Evolutionary conservation across 1,140 invertebrate species (phyloP), one percentile per base, ranked within the genome.

Genomic region (Physella acuta): DNA sequence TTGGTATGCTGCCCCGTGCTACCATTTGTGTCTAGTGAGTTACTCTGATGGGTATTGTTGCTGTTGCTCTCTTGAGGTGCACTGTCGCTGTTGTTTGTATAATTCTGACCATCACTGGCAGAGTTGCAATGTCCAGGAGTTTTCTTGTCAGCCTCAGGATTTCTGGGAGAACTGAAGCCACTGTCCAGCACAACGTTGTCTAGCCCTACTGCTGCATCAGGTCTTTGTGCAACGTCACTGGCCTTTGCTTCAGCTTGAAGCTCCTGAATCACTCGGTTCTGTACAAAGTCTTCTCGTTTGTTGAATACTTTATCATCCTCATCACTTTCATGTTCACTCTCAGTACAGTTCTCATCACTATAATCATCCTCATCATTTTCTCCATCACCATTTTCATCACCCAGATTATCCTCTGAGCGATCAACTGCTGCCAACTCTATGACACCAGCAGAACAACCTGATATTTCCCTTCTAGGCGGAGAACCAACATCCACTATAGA

Each of bases 111-210:
- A 64, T 31, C 62, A 64, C 33, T 51, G 11, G 31, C 49, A 52
- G 39, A 52, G 2, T 52, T 64, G 24, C 26, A 52, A 1, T 33
- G 11, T 24, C 30, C n/a, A 31, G 44, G 37, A 4, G n/a, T 52
- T 64, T 24, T 62, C 16, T 20, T 52, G 28, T 51, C 62, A 34
- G 30, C n/a, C 20, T 77, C 76, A 30, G 60, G 62, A 31, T 75
- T 71, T n/a, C 78, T 33, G 0, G 78, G 78, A 30, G 78, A 79
- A 68, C 74, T 77, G 66, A 79, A 79, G 1, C 78, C 78, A 71
- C 76, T 79, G 68, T 79, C 78, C 49, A 30, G 52, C 1, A 52
- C 49, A 51, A 51, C 3, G 52, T 52, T 31, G 44, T 51, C 62
- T 31, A 36, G 28, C 8, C 44, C 62, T 30, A 2, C 20, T 4